A percentile compares a stretch with the other conserved stretches of the same genome.
Conservation (phyloP, 2,113 vertebrate species). For the Saccopteryx bilineata region DNA sequence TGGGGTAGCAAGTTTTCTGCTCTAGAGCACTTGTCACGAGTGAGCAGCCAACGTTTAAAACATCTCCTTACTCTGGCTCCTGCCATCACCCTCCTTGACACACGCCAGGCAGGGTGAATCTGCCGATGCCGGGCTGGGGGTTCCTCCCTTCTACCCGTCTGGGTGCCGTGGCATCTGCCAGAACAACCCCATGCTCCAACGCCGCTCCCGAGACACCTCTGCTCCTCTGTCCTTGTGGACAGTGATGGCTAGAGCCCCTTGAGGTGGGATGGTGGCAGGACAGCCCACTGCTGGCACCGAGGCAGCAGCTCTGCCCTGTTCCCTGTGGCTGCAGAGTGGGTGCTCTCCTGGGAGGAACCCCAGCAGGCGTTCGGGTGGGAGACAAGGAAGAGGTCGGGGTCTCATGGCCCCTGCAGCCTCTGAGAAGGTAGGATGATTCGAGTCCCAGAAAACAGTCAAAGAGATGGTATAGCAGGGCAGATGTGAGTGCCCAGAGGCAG, state of each 20-base stretch:
- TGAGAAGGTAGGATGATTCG: neutral
- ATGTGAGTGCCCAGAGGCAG: neutral
- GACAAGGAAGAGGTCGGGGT: neutral
- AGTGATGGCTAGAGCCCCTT: fast-evolving
- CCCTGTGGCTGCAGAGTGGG: neutral
- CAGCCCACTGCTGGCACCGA: neutral
- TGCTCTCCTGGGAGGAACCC: neutral
- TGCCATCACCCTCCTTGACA: neutral
- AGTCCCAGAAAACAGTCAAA: neutral
- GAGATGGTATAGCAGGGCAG: neutral
- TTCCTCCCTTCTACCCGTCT: neutral
- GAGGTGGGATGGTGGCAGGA: neutral
- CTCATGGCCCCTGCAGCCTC: neutral
- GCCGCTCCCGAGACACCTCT: neutral
- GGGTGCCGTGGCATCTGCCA: neutral
- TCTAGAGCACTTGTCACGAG: neutral
- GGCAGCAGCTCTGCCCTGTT: neutral
- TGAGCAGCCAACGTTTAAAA: fast-evolving
- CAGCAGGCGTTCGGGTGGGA: neutral
- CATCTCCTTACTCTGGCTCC: neutral
- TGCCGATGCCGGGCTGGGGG: neutral
- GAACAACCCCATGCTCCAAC: neutral
- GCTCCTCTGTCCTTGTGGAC: neutral
- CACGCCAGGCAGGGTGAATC: fast-evolving
- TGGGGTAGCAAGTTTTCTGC: neutral